Conservation (phyloP, 53 echinoderm and acorn worm species). For the Stichopus horrens region DNA sequence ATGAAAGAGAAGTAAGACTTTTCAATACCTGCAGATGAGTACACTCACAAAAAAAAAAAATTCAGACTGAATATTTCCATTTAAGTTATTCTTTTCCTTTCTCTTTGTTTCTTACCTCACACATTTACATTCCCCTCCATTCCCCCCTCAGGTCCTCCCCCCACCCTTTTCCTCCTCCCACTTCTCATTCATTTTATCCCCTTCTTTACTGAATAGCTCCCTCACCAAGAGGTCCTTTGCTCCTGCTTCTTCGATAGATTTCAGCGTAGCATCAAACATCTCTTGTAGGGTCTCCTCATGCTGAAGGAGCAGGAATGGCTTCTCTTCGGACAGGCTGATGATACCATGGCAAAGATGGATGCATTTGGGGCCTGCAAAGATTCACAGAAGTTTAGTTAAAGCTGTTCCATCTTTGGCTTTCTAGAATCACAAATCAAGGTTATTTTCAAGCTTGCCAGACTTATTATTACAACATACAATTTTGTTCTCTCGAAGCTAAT, state of each 20-base stretch:
- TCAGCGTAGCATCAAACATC: slow-evolving; percentile 45
- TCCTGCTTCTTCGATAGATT: neutral
- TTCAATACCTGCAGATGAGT: too few relatives aligned
- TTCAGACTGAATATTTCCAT: too few relatives aligned
- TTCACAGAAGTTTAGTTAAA: too few relatives aligned
- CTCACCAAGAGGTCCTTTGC: slow-evolving; percentile 22
- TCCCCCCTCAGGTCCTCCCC: neutral
- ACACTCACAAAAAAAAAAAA: too few relatives aligned
- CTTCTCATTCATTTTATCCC: neutral
- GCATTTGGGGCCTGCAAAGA: slow-evolving; percentile 17
- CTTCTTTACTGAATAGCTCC: neutral
- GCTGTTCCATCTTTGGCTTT: neutral
- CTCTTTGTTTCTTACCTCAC: too few relatives aligned
- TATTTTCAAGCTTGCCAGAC: neutral
- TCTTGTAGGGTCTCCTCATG: slow-evolving; percentile 50
- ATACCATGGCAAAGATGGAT: slow-evolving; percentile 57
- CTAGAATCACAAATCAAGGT: too few relatives aligned
- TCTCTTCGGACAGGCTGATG: slow-evolving; percentile 51
- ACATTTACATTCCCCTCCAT: neutral
- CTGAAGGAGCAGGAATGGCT: slow-evolving; percentile 40
- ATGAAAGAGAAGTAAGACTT: too few relatives aligned
- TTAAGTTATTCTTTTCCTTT: too few relatives aligned
- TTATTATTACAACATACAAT: neutral
- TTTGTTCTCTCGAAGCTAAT: too few relatives aligned
- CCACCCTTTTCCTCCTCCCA: neutral